Evolutionary conservation across 1,140 invertebrate species (phyloP), one percentile per base, ranked within the genome.

Genomic region (Himalopsyche phryganea): DNA sequence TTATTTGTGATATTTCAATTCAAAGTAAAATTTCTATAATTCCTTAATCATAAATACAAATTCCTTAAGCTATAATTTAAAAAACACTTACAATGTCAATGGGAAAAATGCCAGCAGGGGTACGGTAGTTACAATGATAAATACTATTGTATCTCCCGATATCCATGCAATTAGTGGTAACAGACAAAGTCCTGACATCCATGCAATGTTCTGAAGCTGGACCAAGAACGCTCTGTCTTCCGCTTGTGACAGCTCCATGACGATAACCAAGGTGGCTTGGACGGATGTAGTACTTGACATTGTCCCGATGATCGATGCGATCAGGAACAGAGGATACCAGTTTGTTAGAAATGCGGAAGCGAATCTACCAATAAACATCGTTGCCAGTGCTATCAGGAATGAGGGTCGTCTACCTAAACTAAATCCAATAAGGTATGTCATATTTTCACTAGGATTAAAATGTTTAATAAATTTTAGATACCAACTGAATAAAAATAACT

Each of bases 111-210:
- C 44, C 55, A 77, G 33, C 18, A 71, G 66, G 50, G 76, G 72
- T 41, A 67, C 44, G 17, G 74, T 79, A 11, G 79, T 78, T 6
- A 75, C 59, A 60, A 76, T 69, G 58, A 81, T 70, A 63, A 82
- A 82, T 54, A 67, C 60, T 52, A 75, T 71, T 83, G 83, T 84
- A 63, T 81, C 74, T 61, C 76, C 67, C 28, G 79, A 52, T 66
- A 72, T 74, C 83, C 83, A 85, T 67, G 74, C 81, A 2, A 83
- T 61, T 41, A 83, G 64, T 0, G 82, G 79, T 71, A 83, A 71
- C 19, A 80, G 18, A 40, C 76, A 76, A 11, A 83, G 69, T 17
- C 81, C 81, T 18, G 77, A 47, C 48, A 79, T 81, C 69, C 74
- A 78, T 2, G 58, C 63, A 20, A 58, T 13, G 32, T 61, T 61